Evolutionary conservation across 2,113 vertebrate genomes (phyloP).

Genomic region (Amphilophus citrinellus): DNA sequence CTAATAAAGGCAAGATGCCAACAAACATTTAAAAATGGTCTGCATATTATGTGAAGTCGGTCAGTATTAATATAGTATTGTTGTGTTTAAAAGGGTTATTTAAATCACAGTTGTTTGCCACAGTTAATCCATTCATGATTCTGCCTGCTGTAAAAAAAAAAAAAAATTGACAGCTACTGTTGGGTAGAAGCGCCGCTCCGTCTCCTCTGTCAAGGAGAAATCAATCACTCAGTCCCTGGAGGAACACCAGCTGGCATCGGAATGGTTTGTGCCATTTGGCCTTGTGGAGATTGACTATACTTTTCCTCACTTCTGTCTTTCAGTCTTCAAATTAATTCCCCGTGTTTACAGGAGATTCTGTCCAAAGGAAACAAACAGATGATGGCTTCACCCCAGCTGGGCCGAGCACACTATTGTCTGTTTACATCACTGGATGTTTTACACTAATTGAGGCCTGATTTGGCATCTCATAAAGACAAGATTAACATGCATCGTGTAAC

Average conservation of each 20-base stretch:
- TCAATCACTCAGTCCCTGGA: conserved; percentile 71
- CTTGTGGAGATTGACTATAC: conserved; percentile 54
- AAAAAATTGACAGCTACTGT: conserved; percentile 26
- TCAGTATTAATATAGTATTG: conserved; percentile 32
- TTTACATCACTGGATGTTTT: conserved; percentile 38
- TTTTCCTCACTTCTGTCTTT: conserved; percentile 52
- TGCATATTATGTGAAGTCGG: not conserved
- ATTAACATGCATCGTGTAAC: conserved; percentile 7
- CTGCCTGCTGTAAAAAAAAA: conserved; percentile 5
- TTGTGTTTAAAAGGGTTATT: conserved; percentile 37
- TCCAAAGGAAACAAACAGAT: conserved; percentile 47
- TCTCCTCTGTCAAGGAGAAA: conserved; percentile 71
- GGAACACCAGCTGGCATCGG: conserved; percentile 68
- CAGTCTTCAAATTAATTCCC: conserved; percentile 68
- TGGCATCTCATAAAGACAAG: conserved; percentile 25
- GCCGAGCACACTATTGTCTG: conserved; percentile 19
- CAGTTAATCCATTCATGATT: conserved; percentile 40
- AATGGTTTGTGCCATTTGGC: conserved; percentile 63
- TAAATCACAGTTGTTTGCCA: conserved; percentile 42
- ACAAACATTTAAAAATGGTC: not conserved
- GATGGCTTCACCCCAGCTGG: conserved; percentile 11
- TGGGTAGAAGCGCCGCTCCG: conserved; percentile 39
- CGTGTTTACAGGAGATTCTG: conserved; percentile 47
- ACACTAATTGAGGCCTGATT: conserved; percentile 30
- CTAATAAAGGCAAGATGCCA: conserved; percentile 24